Evolutionary conservation across 1,140 invertebrate genomes (phyloP).

Genomic region (Drosophila watanabei): DNA sequence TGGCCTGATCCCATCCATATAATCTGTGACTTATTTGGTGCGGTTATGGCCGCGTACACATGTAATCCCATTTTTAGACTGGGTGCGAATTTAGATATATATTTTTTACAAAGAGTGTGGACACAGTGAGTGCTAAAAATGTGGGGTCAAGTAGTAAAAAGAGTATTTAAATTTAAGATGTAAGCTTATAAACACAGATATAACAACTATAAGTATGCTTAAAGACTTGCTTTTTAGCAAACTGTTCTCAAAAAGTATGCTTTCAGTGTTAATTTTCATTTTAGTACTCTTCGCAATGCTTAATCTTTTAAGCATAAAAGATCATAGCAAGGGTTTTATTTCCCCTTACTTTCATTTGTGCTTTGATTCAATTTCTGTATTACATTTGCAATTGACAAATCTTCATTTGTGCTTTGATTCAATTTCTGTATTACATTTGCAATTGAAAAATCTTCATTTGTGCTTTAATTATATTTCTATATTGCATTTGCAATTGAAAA

Average conservation of each 20-base stretch:
- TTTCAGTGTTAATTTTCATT: neutral
- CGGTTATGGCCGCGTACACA: slow-evolving; percentile 37
- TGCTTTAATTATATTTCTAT: neutral
- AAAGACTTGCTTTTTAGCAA: too few relatives aligned
- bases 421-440: neutral
- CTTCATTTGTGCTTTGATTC: neutral
- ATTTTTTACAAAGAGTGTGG: slow-evolving; percentile 46
- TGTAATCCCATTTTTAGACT: slow-evolving; percentile 61
- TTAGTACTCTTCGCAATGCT: neutral
- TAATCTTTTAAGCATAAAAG: neutral
- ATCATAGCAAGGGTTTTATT: neutral
- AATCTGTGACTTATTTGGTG: slow-evolving; percentile 36
- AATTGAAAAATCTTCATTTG: neutral
- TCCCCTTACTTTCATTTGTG: neutral
- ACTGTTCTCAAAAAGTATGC: neutral
- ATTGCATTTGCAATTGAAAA: neutral
- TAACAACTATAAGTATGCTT: neutral
- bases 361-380: neutral
- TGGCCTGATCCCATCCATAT: slow-evolving; percentile 22
- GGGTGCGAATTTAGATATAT: slow-evolving; percentile 31
- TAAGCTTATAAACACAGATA: neutral
- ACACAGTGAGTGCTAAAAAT: slow-evolving; percentile 44
- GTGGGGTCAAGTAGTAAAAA: neutral
- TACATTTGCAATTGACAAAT: neutral
- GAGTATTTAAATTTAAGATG: neutral